Conservation (phyloP, 2,888 invertebrate species). For the Flabesymbios commensalis region DNA sequence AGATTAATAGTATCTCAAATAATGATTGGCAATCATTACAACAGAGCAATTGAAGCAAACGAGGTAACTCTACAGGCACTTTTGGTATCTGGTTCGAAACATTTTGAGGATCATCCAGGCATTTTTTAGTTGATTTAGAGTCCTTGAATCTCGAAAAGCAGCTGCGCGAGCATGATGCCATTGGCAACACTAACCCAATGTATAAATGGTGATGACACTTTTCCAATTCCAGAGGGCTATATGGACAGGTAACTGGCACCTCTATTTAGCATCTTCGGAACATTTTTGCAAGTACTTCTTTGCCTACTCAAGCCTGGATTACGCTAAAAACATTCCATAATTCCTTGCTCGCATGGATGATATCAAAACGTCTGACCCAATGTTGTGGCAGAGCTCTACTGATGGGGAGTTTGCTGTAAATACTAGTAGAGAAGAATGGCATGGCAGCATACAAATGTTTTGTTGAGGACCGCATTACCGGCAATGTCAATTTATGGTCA, state of each 20-base stretch:
- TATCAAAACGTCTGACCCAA: background rate
- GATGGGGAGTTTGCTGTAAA: background rate
- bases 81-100: too few relatives aligned
- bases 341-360: background rate
- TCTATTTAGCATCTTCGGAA: conserved; percentile 12
- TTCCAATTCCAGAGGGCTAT: conserved; percentile 12
- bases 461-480: background rate
- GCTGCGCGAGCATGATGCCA: conserved; percentile 8
- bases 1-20: conserved; percentile 5
- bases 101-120: too few relatives aligned
- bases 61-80: too few relatives aligned
- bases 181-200: conserved; percentile 10
- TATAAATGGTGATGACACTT: conserved; percentile 14
- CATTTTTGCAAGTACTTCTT: conserved; percentile 13
- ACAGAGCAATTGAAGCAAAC: too few relatives aligned
- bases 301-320: conserved; percentile 10
- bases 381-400: background rate
- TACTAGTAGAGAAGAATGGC: too few relatives aligned
- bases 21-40: conserved; percentile 9
- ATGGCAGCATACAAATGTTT: too few relatives aligned
- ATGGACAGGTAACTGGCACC: conserved; percentile 14
- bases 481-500: background rate
- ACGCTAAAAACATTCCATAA: conserved; percentile 13
- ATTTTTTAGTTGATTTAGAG: too few relatives aligned
- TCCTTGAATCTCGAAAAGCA: background rate